Percentiles rank a stretch among this genome's conserved stretches.
Conservation (phyloP, 2,888 invertebrate genomes). For the Diaphora mendica region DNA sequence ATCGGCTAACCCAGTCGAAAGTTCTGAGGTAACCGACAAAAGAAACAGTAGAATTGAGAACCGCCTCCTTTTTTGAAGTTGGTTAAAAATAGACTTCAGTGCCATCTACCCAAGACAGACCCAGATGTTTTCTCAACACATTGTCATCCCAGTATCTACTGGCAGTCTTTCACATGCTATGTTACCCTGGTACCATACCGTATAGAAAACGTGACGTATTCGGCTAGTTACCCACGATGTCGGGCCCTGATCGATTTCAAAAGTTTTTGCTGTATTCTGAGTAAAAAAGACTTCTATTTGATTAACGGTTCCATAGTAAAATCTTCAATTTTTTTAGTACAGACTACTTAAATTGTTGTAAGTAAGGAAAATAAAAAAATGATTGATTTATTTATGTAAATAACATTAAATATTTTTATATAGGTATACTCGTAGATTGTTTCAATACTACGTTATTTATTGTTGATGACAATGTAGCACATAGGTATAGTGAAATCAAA, state of each 20-base stretch:
- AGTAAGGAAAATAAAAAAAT: too few relatives aligned
- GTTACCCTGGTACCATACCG: conserved; percentile 5
- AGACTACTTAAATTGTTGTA: background rate
- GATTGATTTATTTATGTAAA: background rate
- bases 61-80: too few relatives aligned
- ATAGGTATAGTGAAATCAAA: too few relatives aligned
- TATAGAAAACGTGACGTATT: conserved; percentile 10
- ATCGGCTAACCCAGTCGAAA: too few relatives aligned
- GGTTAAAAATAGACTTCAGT: too few relatives aligned
- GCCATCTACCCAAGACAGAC: too few relatives aligned
- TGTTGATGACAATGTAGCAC: too few relatives aligned
- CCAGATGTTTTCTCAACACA: background rate
- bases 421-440: too few relatives aligned
- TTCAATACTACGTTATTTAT: background rate
- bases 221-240: conserved; percentile 7
- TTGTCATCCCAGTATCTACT: background rate
- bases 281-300: background rate
- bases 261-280: background rate
- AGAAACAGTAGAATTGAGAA: too few relatives aligned
- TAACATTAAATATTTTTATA: too few relatives aligned
- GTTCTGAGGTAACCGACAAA: too few relatives aligned
- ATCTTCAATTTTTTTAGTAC: background rate
- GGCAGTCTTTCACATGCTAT: background rate
- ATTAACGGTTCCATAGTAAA: background rate
- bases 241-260: background rate